These are phyloP conservation scores for Palythoa grandiflora DNA, from an alignment of 92 coral and sea anemone genomes.

Conservation along the genomic window DNA sequence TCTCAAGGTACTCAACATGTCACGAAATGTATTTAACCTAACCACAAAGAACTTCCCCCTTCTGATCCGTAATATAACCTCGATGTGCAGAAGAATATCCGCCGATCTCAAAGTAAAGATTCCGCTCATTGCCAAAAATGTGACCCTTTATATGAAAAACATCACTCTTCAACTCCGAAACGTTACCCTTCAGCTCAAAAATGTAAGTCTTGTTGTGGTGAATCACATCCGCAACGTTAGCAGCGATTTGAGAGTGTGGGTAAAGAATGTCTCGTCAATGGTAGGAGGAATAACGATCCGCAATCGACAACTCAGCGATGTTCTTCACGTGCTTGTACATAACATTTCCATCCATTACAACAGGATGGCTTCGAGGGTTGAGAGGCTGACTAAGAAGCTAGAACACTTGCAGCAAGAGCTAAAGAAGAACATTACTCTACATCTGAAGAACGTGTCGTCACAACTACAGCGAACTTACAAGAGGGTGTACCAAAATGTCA, in stretches of 20 bases:
- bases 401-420: constrained; percentile 65
- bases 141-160: constrained; percentile 53
- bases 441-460: constrained; percentile 29
- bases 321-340: constrained; percentile 59
- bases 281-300: constrained; percentile 71
- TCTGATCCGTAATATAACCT: constrained; percentile 66
- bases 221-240: constrained; percentile 58
- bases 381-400: constrained; percentile 60
- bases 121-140: constrained; percentile 36
- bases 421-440: constrained; percentile 53
- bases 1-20: constrained; percentile 60
- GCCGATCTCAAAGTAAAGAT: constrained; percentile 36
- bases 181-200: constrained; percentile 64
- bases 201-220: constrained; percentile 58
- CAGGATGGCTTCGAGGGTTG: constrained; percentile 54
- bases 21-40: constrained; percentile 60
- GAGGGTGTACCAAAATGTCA: constrained; percentile 57
- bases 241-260: constrained; percentile 79
- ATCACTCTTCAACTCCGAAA: constrained; percentile 72
- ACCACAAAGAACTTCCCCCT: constrained; percentile 53
- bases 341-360: constrained; percentile 69
- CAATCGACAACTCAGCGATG: constrained; percentile 59
- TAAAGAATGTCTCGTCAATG: constrained; percentile 73
- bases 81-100: constrained; percentile 63
- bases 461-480: constrained; percentile 55